Percentiles rank a stretch among this genome's conserved stretches.
Conservation (phyloP, 2,888 invertebrate genomes). For the Pherbina coryleti region DNA sequence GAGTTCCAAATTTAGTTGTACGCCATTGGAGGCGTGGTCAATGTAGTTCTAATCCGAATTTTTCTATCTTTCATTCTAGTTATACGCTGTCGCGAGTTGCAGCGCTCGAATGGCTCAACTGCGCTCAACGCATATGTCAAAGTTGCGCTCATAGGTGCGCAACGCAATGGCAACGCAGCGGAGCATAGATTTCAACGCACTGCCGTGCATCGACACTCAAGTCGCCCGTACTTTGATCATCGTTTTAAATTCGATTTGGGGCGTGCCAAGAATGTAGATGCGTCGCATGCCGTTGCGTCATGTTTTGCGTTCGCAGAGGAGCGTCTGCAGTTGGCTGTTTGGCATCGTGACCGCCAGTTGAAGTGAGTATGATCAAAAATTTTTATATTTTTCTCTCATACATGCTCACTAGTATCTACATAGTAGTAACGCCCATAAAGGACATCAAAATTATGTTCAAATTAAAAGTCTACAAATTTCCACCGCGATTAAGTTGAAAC, state of each 20-base stretch:
- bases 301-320: conserved; percentile 16
- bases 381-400: neutral
- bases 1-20: conserved; percentile 68
- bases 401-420: neutral
- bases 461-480: too few relatives aligned
- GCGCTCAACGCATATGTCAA: conserved; percentile 86
- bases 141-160: conserved; percentile 69
- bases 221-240: conserved; percentile 84
- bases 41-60: neutral
- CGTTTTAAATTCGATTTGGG: conserved; percentile 76
- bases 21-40: neutral
- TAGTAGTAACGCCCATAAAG: too few relatives aligned
- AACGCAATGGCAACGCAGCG: neutral
- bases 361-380: conserved; percentile 75
- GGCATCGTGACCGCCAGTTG: conserved; percentile 86
- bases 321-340: conserved; percentile 82
- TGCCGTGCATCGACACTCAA: conserved; percentile 83
- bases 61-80: conserved; percentile 73
- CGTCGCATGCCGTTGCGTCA: neutral
- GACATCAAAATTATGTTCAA: too few relatives aligned
- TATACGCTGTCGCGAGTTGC: conserved; percentile 81
- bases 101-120: conserved; percentile 75
- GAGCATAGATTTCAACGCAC: conserved; percentile 79
- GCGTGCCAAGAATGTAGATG: neutral
- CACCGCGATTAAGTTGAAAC: too few relatives aligned